A percentile compares a stretch with the other conserved stretches of the same genome.
These are phyloP conservation scores for Spheniscus mendiculus DNA, from an alignment of 2,113 vertebrate genomes.

Conservation along the genomic window DNA sequence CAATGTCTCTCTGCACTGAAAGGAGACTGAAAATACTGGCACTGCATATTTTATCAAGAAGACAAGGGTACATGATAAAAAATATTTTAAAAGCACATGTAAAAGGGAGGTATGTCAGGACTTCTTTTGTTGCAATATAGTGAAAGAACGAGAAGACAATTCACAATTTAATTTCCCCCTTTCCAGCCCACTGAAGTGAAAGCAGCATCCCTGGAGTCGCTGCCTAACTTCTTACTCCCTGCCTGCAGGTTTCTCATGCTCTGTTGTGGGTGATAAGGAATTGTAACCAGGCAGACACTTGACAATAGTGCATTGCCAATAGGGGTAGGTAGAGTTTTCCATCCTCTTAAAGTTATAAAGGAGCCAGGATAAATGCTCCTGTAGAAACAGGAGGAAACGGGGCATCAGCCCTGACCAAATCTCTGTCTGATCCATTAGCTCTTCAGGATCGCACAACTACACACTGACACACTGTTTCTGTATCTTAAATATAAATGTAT, in stretches of 20 bases:
- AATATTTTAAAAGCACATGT: not conserved
- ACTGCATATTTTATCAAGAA: not conserved
- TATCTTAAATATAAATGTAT: not conserved
- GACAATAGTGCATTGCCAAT: not conserved
- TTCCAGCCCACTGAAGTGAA: not conserved
- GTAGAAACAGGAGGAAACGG: not conserved
- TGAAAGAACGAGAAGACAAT: not conserved
- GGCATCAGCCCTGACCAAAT: not conserved
- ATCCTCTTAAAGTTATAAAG: not conserved
- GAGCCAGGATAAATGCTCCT: not conserved
- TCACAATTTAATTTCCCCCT: not conserved
- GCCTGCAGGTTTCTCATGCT: not conserved
- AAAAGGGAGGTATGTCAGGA: not conserved
- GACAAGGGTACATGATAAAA: not conserved
- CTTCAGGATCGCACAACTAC: not conserved
- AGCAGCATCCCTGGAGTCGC: not conserved
- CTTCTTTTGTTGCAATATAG: not conserved
- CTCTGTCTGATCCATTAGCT: not conserved
- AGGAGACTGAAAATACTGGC: not conserved
- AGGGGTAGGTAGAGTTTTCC: not conserved
- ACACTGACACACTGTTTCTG: accelerated
- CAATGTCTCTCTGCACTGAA: not conserved
- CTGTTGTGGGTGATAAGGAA: not conserved
- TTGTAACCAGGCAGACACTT: not conserved
- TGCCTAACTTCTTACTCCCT: not conserved